These are phyloP conservation scores for Varanus salvator DNA, from an alignment of 2,113 vertebrate genomes.

Conservation along the genomic window DNA sequence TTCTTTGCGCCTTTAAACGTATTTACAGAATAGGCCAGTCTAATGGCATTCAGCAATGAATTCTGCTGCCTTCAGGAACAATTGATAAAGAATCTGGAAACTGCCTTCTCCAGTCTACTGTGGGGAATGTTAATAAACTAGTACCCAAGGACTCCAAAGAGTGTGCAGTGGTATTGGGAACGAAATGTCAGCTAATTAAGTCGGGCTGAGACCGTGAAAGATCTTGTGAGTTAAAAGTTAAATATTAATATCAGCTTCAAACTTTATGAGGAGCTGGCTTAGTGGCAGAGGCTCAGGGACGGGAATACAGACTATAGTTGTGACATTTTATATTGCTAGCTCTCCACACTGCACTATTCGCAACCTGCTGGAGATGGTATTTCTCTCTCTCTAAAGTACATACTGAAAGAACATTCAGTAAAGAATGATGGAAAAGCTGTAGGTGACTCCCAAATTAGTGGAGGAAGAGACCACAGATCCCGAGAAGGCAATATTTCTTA, in stretches of 20 bases:
- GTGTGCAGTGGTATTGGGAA: conserved; percentile 17
- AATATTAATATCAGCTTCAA: conserved; percentile 68
- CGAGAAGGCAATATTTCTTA: conserved; percentile 26
- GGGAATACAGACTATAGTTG: conserved; percentile 33
- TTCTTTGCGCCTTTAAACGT: conserved; percentile 59
- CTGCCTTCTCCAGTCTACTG: conserved; percentile 61
- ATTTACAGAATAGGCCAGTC: conserved; percentile 38
- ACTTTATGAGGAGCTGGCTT: conserved; percentile 56
- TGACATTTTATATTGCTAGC: conserved; percentile 59
- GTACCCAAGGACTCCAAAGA: conserved; percentile 55
- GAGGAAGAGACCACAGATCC: conserved; percentile 55
- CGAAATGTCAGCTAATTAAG: conserved; percentile 66
- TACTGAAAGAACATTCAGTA: conserved; percentile 47
- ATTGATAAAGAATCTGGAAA: conserved; percentile 58
- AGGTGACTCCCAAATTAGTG: conserved; percentile 56
- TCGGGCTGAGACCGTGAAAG: conserved; percentile 62
- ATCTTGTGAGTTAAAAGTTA: conserved; percentile 63
- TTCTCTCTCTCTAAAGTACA: conserved; percentile 34
- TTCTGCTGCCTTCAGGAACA: conserved; percentile 55
- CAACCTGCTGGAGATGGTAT: conserved; percentile 50
- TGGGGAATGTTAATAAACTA: conserved; percentile 60
- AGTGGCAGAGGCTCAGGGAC: conserved; percentile 40
- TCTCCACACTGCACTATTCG: conserved; percentile 53
- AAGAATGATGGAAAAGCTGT: conserved; percentile 51
- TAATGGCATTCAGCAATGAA: conserved; percentile 64